phyloP scores from a whole-genome alignment of 2,797 vertebrate genomes.

The Synaphobranchus kaupii region DNA sequence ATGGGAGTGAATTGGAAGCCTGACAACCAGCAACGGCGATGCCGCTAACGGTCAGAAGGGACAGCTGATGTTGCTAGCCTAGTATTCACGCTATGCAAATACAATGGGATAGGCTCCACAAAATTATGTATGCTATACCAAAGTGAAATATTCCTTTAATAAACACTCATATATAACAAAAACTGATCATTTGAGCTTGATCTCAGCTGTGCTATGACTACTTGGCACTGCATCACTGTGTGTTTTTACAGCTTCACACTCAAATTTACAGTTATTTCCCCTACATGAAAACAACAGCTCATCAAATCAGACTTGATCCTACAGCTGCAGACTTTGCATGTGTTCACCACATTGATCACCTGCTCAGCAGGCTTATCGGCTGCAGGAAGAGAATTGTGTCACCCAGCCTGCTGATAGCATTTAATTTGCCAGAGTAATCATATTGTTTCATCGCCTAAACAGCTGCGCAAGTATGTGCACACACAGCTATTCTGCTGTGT shows the following conservation, averaged over 20 bases:
- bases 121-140: too few relatives aligned
- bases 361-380: conserved; percentile 13
- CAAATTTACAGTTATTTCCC: conserved; percentile 11
- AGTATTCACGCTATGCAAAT: too few relatives aligned
- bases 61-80: too few relatives aligned
- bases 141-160: too few relatives aligned
- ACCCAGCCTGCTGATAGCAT: conserved; percentile 8
- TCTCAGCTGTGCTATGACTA: neutral
- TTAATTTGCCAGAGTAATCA: conserved; percentile 15
- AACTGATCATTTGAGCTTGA: neutral
- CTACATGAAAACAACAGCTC: conserved; percentile 25
- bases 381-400: conserved; percentile 10
- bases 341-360: neutral
- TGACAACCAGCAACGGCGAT: too few relatives aligned
- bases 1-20: too few relatives aligned
- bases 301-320: conserved; percentile 26
- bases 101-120: too few relatives aligned
- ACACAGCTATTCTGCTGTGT: conserved; percentile 13
- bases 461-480: conserved; percentile 2
- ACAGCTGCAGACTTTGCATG: conserved; percentile 18
- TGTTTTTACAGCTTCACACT: conserved; percentile 25
- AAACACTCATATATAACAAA: neutral
- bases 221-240: neutral
- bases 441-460: conserved; percentile 14
- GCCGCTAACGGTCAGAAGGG: too few relatives aligned